These are phyloP conservation scores for Caretta caretta DNA, from an alignment of 2,113 vertebrate genomes.

Conservation along the genomic window DNA sequence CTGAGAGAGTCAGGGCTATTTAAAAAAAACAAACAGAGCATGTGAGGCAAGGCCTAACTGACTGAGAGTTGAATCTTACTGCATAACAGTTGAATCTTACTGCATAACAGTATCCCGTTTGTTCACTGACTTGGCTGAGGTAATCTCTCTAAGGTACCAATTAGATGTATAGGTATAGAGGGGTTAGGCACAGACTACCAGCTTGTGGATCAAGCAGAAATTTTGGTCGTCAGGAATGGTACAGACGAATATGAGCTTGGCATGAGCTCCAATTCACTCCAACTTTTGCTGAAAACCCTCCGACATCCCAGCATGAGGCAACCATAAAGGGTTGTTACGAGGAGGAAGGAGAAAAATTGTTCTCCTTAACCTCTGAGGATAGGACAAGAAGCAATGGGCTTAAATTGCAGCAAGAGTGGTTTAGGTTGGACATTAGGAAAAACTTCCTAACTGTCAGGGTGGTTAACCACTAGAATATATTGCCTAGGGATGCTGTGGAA, in stretches of 20 bases:
- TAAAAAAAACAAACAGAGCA: not conserved
- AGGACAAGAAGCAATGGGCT: too few relatives aligned
- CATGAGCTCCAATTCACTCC: not conserved
- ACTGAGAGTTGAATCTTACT: not conserved
- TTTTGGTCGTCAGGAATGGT: not conserved
- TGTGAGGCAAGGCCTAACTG: not conserved
- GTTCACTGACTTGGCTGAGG: not conserved
- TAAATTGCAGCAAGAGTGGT: too few relatives aligned
- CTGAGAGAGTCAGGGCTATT: not conserved
- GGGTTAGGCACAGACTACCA: not conserved
- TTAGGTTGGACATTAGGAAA: too few relatives aligned
- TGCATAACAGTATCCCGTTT: not conserved
- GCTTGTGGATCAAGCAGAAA: not conserved
- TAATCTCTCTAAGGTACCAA: accelerated
- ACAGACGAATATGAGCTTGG: not conserved
- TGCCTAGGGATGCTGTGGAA: too few relatives aligned
- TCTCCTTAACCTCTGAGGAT: too few relatives aligned
- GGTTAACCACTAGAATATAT: too few relatives aligned
- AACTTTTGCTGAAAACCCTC: not conserved
- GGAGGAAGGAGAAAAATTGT: too few relatives aligned
- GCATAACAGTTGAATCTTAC: not conserved
- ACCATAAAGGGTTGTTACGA: too few relatives aligned
- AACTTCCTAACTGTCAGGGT: too few relatives aligned
- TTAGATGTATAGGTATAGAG: not conserved
- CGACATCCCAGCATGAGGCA: not conserved